Base-by-base conservation (phyloP, 2,888 invertebrate genomes). In the Orthonevra nobilis region DNA sequence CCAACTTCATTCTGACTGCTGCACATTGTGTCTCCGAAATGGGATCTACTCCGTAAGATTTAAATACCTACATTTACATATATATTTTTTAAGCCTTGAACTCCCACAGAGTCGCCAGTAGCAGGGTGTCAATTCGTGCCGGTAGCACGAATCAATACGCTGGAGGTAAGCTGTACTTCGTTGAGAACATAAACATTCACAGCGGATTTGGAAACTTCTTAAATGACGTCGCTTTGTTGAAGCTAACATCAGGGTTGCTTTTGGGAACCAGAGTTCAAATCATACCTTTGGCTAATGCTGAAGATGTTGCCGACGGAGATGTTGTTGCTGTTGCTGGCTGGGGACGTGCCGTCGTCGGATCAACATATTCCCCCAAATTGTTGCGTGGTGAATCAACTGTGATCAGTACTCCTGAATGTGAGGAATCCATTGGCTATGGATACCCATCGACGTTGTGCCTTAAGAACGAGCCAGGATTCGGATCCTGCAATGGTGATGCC, bases 201-300 rank as follows among this genome's bases (percentile, higher is more conserved):
- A 73, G 60, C 1, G 20, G 23, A 12, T 83, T 82, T 30, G 83
- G 81, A 20, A 82, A 81, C 2, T 82, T 84, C 17, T 68, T 72
- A n/a, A 82, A 84, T 1, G 87, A 86, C 17, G 60, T 87, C 20
- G 87, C 87, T 0, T 28, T 87, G 19, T 52, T 87, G 10, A 84
- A 84, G 4, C 73, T 86, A 81, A n/a, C 60, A 83, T 0, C 40
- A 83, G 1, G 56, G 34, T 9, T 87, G 83, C 36, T 68, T 61
- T 2, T 81, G 58, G 0, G 32, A 58, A 4, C 46, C 0, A 46
- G 40, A n/a, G 83, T 87, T 12, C 50, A 82, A 15, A 69, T 85
- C 3, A 48, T 87, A 42, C 52, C 81, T 0, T 26, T 87, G 66
- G 81, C 84, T 2, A 40, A 40, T 0, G 19, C 60, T 1, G 52